These are phyloP conservation scores for Anabas testudineus DNA, from an alignment of 2,797 vertebrate genomes.

Conservation along the genomic window DNA sequence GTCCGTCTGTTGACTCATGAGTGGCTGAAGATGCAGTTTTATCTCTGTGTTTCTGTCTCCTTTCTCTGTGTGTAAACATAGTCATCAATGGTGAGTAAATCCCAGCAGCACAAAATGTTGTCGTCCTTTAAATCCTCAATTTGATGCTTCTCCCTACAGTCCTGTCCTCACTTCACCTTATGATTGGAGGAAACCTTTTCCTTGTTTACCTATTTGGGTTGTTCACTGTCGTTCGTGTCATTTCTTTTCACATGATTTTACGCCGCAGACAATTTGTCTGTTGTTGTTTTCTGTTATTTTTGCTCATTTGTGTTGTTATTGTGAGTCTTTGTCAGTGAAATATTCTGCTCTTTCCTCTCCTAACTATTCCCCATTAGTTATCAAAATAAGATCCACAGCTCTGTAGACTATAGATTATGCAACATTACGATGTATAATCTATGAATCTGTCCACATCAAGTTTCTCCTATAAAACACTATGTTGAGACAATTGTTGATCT, in stretches of 20 bases:
- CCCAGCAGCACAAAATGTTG: constrained; percentile 43
- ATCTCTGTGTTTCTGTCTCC: constrained; percentile 86
- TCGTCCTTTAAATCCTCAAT: constrained; percentile 39
- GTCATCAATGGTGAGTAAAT: constrained; percentile 86
- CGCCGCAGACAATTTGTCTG: background rate
- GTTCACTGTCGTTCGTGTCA: constrained; percentile 17
- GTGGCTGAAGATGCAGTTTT: constrained; percentile 81
- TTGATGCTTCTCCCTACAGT: constrained; percentile 51
- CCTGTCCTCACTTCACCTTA: constrained; percentile 46
- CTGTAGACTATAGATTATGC: constrained; percentile 46
- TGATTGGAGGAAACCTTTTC: constrained; percentile 21
- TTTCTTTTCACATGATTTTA: constrained; percentile 4
- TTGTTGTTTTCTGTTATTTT: background rate
- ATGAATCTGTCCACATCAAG: constrained; percentile 9
- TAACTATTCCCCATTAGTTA: background rate
- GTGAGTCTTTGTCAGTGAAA: constrained; percentile 13
- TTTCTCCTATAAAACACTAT: constrained; percentile 8
- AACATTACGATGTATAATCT: constrained; percentile 41
- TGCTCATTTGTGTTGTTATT: constrained; percentile 3
- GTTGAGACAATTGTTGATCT: background rate
- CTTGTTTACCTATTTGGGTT: background rate
- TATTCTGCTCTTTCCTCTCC: background rate
- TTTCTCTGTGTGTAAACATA: constrained; percentile 85
- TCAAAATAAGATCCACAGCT: constrained; percentile 9
- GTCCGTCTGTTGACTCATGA: constrained; percentile 68